Percentiles rank a stretch among this genome's conserved stretches.
Conservation (phyloP, 1,140 invertebrate genomes). For the Lucilia sericata region DNA sequence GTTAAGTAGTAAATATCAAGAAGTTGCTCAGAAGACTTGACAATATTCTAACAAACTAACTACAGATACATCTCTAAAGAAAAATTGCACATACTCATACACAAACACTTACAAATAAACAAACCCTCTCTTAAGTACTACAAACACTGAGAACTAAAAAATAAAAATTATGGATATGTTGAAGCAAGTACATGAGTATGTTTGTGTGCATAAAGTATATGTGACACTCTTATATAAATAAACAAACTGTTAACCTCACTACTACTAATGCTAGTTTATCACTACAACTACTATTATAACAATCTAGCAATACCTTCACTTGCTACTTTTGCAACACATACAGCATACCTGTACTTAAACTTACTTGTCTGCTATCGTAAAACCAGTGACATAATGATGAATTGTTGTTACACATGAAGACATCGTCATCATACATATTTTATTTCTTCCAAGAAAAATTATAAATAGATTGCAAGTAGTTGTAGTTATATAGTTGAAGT, state of each 20-base stretch:
- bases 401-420: background rate
- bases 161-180: too few relatives aligned
- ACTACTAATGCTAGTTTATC: background rate
- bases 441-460: background rate
- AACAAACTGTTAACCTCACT: conserved; percentile 1
- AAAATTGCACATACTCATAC: too few relatives aligned
- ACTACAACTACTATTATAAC: background rate
- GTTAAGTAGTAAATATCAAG: conserved; percentile 25
- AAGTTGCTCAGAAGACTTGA: background rate
- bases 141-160: too few relatives aligned
- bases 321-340: background rate
- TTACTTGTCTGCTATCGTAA: conserved; percentile 5
- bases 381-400: conserved; percentile 23
- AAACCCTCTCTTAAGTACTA: too few relatives aligned
- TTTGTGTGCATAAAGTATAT: background rate
- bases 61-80: background rate
- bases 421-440: background rate
- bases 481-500: background rate
- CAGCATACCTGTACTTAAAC: background rate
- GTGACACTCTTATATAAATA: background rate
- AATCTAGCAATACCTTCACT: background rate
- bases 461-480: background rate
- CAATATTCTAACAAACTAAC: background rate
- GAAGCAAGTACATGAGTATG: background rate
- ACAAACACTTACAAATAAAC: too few relatives aligned